phyloP scores from a whole-genome alignment of 2,797 vertebrate genomes.

The Apogon hyalosoma region DNA sequence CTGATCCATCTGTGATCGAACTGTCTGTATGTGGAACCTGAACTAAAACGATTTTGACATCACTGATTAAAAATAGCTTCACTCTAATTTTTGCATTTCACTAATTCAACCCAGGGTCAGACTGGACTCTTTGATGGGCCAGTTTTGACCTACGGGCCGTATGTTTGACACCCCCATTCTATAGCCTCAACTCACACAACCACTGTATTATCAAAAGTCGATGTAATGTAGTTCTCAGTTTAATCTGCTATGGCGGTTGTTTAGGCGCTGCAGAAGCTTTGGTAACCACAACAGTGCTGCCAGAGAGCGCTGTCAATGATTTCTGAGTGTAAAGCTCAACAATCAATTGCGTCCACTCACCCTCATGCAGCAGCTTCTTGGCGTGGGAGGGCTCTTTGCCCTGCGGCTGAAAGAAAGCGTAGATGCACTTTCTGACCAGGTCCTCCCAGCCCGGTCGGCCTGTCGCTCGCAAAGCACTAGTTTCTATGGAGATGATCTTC shows the following conservation, averaged over 20 bases:
- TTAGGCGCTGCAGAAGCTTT: constrained; percentile 4
- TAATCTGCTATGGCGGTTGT: neutral
- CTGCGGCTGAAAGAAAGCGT: constrained; percentile 97
- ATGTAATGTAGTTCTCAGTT: neutral
- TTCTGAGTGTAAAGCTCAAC: constrained; percentile 12
- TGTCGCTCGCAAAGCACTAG: constrained; percentile 91
- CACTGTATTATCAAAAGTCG: neutral
- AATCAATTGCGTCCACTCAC: constrained; percentile 72
- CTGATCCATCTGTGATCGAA: no score
- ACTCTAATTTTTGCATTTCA: no score
- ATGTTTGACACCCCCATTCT: no score
- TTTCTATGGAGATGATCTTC: constrained; percentile 99
- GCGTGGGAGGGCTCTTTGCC: constrained; percentile 94
- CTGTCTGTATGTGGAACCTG: no score
- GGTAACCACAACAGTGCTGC: constrained; percentile 16
- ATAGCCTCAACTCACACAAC: neutral
- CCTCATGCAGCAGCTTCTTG: constrained; percentile 96
- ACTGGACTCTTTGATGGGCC: no score
- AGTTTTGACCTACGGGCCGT: no score
- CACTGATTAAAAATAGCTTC: no score
- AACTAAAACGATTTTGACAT: no score
- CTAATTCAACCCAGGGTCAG: no score
- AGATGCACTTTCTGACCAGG: constrained; percentile 96
- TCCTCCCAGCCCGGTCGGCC: constrained; percentile 96
- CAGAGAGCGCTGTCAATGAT: constrained; percentile 13